Conservation (phyloP, 2,888 invertebrate genomes). For the Folsomia manolachei region DNA sequence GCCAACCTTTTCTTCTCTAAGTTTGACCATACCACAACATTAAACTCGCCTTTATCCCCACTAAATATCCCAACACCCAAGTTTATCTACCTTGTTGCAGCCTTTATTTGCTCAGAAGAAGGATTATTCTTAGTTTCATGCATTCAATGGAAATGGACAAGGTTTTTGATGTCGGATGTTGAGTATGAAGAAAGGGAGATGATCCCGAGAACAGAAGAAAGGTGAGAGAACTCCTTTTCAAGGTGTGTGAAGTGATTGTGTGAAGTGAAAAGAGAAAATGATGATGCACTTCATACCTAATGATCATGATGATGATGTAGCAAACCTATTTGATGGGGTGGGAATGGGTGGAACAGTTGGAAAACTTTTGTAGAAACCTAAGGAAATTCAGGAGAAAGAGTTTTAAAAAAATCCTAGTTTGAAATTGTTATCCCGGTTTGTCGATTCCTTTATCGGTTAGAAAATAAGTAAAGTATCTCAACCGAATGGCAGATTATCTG, state of each 20-base stretch:
- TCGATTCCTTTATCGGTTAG: background rate
- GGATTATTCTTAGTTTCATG: background rate
- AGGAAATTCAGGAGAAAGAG: too few species aligned
- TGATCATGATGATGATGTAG: background rate
- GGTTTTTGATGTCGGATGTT: background rate
- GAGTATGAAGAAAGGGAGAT: background rate
- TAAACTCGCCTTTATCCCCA: too few species aligned
- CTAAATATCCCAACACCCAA: too few species aligned
- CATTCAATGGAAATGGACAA: background rate
- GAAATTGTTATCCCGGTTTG: background rate
- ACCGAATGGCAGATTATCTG: background rate
- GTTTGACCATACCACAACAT: too few species aligned
- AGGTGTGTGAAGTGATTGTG: too few species aligned
- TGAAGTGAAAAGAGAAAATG: background rate
- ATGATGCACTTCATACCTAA: background rate
- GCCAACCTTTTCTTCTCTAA: too few species aligned
- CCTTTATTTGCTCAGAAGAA: background rate
- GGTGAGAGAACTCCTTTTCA: background rate
- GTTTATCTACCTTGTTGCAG: background rate
- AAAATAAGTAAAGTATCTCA: background rate
- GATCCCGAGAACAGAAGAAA: too few species aligned
- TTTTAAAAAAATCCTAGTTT: background rate
- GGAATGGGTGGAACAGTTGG: background rate
- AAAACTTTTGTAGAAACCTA: background rate
- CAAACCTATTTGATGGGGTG: background rate